Evolutionary conservation across 2,888 invertebrate genomes (phyloP).

Genomic region (Psylliodes chrysocephalus): DNA sequence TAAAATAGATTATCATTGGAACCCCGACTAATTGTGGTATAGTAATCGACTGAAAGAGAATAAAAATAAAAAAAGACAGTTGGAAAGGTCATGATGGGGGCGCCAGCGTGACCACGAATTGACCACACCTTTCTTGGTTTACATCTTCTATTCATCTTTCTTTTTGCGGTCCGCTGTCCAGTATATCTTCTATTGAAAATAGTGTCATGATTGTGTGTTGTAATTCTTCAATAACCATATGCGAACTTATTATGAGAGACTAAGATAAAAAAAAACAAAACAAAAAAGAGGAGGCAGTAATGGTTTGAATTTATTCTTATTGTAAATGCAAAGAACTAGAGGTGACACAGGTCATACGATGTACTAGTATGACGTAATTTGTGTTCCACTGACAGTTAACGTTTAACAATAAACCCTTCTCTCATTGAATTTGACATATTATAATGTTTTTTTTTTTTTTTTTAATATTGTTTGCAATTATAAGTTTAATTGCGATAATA

Average conservation of each 20-base stretch:
- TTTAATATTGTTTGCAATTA: no score
- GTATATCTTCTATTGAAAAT: constrained; percentile 30
- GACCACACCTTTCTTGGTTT: constrained; percentile 50
- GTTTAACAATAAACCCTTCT: no score
- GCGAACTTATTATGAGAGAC: constrained; percentile 13
- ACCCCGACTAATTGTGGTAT: not conserved
- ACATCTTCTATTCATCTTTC: constrained; percentile 49
- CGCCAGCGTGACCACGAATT: constrained; percentile 48
- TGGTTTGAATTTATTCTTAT: no score
- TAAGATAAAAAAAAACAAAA: not conserved
- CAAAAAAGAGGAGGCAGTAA: no score
- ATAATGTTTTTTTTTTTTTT: no score
- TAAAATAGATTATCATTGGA: no score
- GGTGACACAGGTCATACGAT: no score
- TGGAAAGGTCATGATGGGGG: constrained; percentile 47
- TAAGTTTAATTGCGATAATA: no score
- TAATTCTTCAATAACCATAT: constrained; percentile 26
- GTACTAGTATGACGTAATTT: no score
- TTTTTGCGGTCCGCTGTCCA: constrained; percentile 30
- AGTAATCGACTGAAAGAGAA: constrained; percentile 11
- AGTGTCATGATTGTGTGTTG: constrained; percentile 24
- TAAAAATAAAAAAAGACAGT: constrained; percentile 44
- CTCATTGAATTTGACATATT: no score
- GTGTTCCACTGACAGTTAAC: no score
- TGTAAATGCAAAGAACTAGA: no score